Conservation (phyloP, 2,888 invertebrate genomes). For the Ypsolopha sequella region DNA sequence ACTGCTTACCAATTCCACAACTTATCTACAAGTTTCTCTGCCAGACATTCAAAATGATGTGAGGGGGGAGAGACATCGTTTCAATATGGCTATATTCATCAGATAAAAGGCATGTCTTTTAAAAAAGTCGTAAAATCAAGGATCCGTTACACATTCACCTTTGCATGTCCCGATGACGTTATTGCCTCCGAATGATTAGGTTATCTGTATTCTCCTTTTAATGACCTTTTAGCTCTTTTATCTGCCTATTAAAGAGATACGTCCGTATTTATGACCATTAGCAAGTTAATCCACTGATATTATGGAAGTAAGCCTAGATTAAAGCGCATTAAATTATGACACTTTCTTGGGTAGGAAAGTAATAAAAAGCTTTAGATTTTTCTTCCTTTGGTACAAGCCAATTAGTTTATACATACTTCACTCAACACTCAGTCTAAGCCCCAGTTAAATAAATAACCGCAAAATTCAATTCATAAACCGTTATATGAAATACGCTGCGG, state of each 20-base stretch:
- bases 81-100: neutral
- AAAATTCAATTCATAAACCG: conserved; percentile 68
- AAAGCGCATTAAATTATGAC: neutral
- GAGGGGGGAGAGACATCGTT: too few species aligned
- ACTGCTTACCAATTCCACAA: too few species aligned
- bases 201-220: conserved; percentile 57
- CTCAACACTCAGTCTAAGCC: conserved; percentile 24
- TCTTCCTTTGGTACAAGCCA: neutral
- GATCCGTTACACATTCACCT: conserved; percentile 15
- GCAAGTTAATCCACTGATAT: conserved; percentile 18
- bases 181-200: conserved; percentile 57
- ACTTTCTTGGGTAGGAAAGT: too few species aligned
- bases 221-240: conserved; percentile 53
- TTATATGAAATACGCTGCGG: conserved; percentile 62
- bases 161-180: conserved; percentile 54
- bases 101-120: neutral
- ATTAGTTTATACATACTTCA: neutral
- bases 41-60: too few species aligned
- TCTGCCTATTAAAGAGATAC: conserved; percentile 61
- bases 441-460: conserved; percentile 67
- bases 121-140: too few species aligned
- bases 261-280: conserved; percentile 45
- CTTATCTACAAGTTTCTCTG: too few species aligned
- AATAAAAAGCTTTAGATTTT: neutral
- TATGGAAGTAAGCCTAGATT: neutral